phyloP scores from a whole-genome alignment of 2,888 invertebrate species.

The Andrena marginata region DNA sequence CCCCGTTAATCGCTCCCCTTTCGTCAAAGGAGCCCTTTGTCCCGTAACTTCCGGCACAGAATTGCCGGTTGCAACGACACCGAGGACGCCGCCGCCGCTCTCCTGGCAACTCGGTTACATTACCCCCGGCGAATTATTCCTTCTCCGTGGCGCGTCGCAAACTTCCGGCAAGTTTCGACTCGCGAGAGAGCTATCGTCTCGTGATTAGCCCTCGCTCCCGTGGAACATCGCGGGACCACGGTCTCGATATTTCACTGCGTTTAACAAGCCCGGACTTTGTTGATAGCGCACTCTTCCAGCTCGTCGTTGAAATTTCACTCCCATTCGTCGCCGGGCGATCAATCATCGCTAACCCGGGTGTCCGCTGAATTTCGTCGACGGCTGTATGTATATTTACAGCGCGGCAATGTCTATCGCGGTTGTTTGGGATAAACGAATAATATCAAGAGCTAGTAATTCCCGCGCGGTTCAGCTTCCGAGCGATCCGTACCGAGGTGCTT shows the following conservation, averaged over 20 bases:
- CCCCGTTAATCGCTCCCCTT: constrained; percentile 32
- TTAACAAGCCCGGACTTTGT: not conserved
- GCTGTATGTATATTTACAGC: too few relatives aligned
- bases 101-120: constrained; percentile 55
- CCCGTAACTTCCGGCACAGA: constrained; percentile 51
- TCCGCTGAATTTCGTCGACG: too few relatives aligned
- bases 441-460: not conserved
- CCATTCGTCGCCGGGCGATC: too few relatives aligned
- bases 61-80: constrained; percentile 55
- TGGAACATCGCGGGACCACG: not conserved
- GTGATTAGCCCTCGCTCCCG: constrained; percentile 43
- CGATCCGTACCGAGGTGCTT: not conserved
- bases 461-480: not conserved
- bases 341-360: too few relatives aligned
- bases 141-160: constrained; percentile 47
- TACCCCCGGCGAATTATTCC: constrained; percentile 57
- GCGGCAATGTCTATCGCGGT: too few relatives aligned
- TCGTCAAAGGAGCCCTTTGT: constrained; percentile 57
- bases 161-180: constrained; percentile 55
- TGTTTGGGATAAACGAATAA: too few relatives aligned
- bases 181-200: constrained; percentile 62
- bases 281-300: not conserved
- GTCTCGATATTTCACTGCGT: not conserved
- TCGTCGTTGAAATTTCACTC: not conserved
- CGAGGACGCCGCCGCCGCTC: constrained; percentile 27